Percentiles rank a stretch among this genome's conserved stretches.
Evolutionary conservation across 1,140 invertebrate genomes (phyloP).

Genomic region (Leptoteleia sp.): DNA sequence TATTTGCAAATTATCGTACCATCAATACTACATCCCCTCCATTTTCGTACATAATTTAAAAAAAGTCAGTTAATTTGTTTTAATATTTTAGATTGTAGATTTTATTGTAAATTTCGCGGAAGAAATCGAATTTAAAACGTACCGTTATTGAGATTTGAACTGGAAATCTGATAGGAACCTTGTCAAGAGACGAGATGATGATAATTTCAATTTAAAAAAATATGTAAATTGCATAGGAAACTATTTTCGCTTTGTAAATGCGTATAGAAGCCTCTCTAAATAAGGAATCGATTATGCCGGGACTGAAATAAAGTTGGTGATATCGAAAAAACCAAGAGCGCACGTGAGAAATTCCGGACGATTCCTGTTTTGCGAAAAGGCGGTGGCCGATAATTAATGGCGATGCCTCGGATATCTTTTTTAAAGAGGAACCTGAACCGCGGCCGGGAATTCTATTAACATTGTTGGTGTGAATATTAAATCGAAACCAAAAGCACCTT

Average conservation of each 20-base stretch:
- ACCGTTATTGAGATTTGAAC: too few species aligned
- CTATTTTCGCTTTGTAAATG: too few species aligned
- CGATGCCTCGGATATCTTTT: constrained; percentile 27
- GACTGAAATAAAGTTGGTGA: constrained; percentile 28
- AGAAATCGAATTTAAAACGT: too few species aligned
- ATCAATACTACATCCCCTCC: too few species aligned
- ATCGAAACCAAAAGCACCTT: constrained; percentile 13
- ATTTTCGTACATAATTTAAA: too few species aligned
- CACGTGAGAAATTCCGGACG: constrained; percentile 40
- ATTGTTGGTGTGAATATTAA: constrained; percentile 15
- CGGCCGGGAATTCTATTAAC: not conserved
- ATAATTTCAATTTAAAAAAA: too few species aligned
- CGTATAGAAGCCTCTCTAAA: constrained; percentile 17
- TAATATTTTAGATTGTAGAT: too few species aligned
- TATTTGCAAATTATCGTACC: constrained; percentile 18
- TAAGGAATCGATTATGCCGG: constrained; percentile 15
- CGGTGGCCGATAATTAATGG: constrained; percentile 43
- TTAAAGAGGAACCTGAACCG: constrained; percentile 8
- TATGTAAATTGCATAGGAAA: too few species aligned
- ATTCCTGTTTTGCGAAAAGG: constrained; percentile 39
- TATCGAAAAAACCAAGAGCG: constrained; percentile 23
- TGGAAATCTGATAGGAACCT: too few species aligned
- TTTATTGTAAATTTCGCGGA: too few species aligned
- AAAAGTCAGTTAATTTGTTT: too few species aligned
- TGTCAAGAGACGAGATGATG: too few species aligned